Conservation (phyloP, 2,113 vertebrate species). For the Irena cyanogastra region DNA sequence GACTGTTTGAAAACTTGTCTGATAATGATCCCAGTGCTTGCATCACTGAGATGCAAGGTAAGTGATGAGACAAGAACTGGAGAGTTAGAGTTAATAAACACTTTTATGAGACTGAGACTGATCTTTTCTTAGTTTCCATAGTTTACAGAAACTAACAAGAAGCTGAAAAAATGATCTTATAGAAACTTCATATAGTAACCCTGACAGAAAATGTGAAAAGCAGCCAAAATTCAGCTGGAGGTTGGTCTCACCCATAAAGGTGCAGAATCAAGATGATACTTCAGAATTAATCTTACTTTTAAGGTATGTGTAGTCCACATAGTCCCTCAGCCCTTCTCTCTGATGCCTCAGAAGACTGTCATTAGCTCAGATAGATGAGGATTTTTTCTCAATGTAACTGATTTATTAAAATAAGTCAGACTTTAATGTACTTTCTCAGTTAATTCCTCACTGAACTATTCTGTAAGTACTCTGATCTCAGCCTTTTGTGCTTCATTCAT, state of each 20-base stretch:
- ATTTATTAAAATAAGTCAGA: slow-evolving; percentile 15
- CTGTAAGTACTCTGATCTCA: background rate
- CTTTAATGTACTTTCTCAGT: background rate
- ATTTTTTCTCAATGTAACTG: background rate
- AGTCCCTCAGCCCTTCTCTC: background rate
- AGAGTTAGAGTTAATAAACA: background rate
- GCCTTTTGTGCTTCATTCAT: slow-evolving; percentile 10
- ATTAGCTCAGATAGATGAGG: background rate
- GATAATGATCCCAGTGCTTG: background rate
- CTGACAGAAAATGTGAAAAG: background rate
- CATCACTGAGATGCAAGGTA: background rate
- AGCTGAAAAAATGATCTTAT: background rate
- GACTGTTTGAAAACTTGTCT: background rate
- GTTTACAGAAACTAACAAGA: background rate
- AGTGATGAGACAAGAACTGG: background rate
- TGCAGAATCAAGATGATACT: background rate
- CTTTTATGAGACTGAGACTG: background rate
- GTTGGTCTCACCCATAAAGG: background rate
- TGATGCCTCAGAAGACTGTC: background rate
- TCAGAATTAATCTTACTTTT: background rate
- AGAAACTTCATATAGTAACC: background rate
- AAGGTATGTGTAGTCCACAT: background rate
- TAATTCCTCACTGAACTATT: slow-evolving; percentile 7
- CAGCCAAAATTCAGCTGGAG: background rate
- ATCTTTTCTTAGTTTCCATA: background rate